Percentiles rank a stretch among this genome's conserved stretches.
Evolutionary conservation across 2,888 invertebrate species (phyloP).

Genomic region (Achlya flavicornis): DNA sequence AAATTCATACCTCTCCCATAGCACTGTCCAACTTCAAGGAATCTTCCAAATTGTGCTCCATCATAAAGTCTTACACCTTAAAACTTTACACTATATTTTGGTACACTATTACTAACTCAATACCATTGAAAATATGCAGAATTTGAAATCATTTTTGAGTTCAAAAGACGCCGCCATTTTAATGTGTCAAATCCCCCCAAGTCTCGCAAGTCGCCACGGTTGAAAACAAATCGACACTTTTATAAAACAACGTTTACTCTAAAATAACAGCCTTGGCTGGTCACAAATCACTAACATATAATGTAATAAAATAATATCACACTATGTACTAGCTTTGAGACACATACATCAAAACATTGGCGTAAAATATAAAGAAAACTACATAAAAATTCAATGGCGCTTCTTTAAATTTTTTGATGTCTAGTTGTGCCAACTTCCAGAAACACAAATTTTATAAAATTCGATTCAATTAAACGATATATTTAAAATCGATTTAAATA

Average conservation of each 20-base stretch:
- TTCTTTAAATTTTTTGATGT: constrained; percentile 79
- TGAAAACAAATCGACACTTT: constrained; percentile 72
- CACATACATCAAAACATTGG: constrained; percentile 24
- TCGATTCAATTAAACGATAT: constrained; percentile 13
- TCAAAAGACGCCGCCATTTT: constrained; percentile 84
- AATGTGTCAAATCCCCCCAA: constrained; percentile 72
- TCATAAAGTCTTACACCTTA: constrained; percentile 34
- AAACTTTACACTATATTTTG: constrained; percentile 19
- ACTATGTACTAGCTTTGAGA: constrained; percentile 26
- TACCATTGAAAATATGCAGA: constrained; percentile 30
- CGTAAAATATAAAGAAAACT: constrained; percentile 45
- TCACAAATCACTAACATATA: constrained; percentile 23
- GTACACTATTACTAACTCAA: constrained; percentile 14
- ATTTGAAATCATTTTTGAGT: constrained; percentile 58
- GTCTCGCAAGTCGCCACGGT: constrained; percentile 72
- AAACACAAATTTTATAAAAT: constrained; percentile 22
- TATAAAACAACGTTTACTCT: constrained; percentile 25
- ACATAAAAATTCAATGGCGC: constrained; percentile 70
- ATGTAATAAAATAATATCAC: constrained; percentile 21
- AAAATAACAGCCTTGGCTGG: constrained; percentile 26
- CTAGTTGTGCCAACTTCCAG: constrained; percentile 55
- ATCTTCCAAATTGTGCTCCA: constrained; percentile 77
- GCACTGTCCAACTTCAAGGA: constrained; percentile 68
- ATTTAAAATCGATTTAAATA: too few species aligned
- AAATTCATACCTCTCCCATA: constrained; percentile 69